Percentiles rank a stretch among this genome's conserved stretches.
Evolutionary conservation across 2,797 vertebrate genomes (phyloP).

Genomic region (Orientallactaga sibirica): DNA sequence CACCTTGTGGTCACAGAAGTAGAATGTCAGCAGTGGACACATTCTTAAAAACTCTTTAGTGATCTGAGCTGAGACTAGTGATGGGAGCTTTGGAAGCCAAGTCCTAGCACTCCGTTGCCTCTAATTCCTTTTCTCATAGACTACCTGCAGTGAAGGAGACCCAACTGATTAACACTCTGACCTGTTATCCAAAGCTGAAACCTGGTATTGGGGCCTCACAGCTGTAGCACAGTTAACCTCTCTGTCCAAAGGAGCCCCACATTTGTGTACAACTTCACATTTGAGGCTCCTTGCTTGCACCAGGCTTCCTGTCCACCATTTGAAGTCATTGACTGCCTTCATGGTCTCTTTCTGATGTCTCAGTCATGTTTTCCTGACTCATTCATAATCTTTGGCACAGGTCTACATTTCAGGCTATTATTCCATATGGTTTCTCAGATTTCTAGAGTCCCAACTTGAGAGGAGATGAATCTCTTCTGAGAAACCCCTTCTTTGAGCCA

Average conservation of each 20-base stretch:
- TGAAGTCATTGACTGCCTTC: not conserved
- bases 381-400: not conserved
- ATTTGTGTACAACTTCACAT: not conserved
- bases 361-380: not conserved
- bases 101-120: not conserved
- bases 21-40: not conserved
- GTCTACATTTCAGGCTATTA: not conserved
- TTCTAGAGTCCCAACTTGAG: not conserved
- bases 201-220: not conserved
- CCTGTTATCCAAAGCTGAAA: not conserved
- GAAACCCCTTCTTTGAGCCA: not conserved
- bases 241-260: not conserved
- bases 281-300: not conserved
- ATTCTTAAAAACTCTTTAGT: not conserved
- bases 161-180: not conserved
- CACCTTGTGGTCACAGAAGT: not conserved
- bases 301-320: not conserved
- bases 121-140: rapidly evolving
- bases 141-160: not conserved
- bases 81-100: not conserved
- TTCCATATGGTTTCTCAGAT: not conserved
- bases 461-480: not conserved
- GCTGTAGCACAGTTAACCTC: not conserved
- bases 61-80: not conserved
- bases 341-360: not conserved